A percentile compares a stretch with the other conserved stretches of the same genome.
Evolutionary conservation across 2,888 invertebrate genomes (phyloP).

Genomic region (Agrochola lota): DNA sequence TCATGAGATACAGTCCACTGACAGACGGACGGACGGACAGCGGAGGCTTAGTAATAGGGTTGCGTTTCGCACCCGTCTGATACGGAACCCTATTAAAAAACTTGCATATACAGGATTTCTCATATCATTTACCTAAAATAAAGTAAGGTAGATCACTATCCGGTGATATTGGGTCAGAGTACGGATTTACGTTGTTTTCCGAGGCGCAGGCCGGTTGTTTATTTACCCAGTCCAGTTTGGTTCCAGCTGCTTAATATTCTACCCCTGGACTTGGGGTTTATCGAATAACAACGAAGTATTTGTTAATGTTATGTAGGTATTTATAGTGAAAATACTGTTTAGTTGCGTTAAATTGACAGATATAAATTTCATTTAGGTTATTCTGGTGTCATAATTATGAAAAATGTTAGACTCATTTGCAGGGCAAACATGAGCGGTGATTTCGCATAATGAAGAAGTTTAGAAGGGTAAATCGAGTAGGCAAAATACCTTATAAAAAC

Average conservation of each 20-base stretch:
- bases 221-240: slow-evolving; percentile 36
- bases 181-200: slow-evolving; percentile 28
- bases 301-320: neutral
- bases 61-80: too few relatives aligned
- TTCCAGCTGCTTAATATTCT: slow-evolving; percentile 49
- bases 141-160: slow-evolving; percentile 1
- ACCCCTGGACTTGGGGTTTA: slow-evolving; percentile 4
- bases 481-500: too few relatives aligned
- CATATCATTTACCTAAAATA: slow-evolving; percentile 15
- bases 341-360: neutral
- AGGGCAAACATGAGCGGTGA: neutral
- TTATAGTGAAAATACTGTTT: neutral
- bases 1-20: too few relatives aligned
- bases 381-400: neutral
- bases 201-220: slow-evolving; percentile 19
- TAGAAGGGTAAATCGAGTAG: too few relatives aligned
- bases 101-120: neutral
- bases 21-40: too few relatives aligned
- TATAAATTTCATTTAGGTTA: neutral
- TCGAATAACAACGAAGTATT: slow-evolving; percentile 6
- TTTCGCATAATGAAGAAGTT: too few relatives aligned
- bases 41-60: too few relatives aligned
- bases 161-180: slow-evolving; percentile 19
- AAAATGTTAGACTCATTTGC: neutral
- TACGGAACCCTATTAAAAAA: too few relatives aligned